These are phyloP conservation scores for Microctonus aethiopoides DNA, from an alignment of 2,888 invertebrate species.

Conservation along the genomic window DNA sequence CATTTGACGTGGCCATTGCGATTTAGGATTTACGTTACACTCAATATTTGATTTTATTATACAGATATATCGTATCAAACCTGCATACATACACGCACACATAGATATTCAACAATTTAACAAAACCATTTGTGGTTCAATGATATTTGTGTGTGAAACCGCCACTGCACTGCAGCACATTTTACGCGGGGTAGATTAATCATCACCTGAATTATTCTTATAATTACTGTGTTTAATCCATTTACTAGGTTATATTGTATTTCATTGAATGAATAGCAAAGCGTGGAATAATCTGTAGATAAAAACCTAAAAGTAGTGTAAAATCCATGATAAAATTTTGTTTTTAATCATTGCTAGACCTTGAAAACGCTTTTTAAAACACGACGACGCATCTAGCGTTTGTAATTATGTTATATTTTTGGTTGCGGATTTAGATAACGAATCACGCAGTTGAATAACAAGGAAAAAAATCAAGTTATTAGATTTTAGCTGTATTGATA, in stretches of 20 bases:
- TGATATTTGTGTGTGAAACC: not conserved
- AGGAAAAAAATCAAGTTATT: not conserved
- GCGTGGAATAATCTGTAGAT: not conserved
- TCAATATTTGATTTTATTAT: not conserved
- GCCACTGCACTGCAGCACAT: constrained; percentile 13
- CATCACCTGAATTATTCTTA: not conserved
- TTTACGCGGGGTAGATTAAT: not conserved
- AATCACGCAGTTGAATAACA: not conserved
- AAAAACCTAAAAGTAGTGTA: not conserved
- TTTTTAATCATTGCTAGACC: not conserved
- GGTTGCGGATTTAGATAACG: not conserved
- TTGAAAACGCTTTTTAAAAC: not conserved
- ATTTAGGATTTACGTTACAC: not conserved
- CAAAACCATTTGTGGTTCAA: not conserved
- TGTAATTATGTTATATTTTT: constrained; percentile 2
- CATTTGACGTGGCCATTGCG: not conserved
- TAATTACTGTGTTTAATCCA: not conserved
- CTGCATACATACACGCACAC: not conserved
- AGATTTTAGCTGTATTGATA: not conserved
- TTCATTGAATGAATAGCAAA: not conserved
- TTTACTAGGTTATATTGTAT: not conserved
- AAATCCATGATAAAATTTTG: not conserved
- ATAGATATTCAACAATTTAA: not conserved
- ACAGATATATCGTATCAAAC: not conserved
- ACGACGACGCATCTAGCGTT: not conserved